phyloP scores from a whole-genome alignment of 2,797 vertebrate genomes.

The Clarias platycephalus region DNA sequence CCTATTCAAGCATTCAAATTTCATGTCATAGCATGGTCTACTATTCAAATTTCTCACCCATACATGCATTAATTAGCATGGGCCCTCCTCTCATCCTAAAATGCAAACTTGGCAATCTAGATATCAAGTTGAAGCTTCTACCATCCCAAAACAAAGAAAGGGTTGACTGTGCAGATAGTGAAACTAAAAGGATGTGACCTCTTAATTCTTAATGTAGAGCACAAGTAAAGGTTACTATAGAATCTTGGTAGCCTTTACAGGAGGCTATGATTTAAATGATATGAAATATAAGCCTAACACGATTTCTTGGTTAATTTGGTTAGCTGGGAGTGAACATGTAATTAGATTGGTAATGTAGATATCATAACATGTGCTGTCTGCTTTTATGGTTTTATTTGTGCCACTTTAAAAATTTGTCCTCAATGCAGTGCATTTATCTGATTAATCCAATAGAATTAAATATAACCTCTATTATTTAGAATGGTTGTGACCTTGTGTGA shows the following conservation, averaged over 20 bases:
- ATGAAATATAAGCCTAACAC: not conserved
- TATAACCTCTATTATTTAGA: not conserved
- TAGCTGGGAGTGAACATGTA: not conserved
- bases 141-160: not conserved
- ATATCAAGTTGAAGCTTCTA: conserved; percentile 6
- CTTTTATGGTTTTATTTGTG: not conserved
- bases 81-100: not conserved
- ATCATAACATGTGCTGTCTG: not conserved
- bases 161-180: not conserved
- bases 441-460: conserved; percentile 1
- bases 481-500: not conserved
- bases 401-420: not conserved
- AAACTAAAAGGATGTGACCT: not conserved
- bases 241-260: not conserved
- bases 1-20: not conserved
- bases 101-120: conserved; percentile 8
- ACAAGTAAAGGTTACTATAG: not conserved
- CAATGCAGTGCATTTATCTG: not conserved
- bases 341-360: not conserved
- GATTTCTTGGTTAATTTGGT: not conserved
- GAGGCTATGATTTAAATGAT: not conserved
- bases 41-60: not conserved
- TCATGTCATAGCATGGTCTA: not conserved
- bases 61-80: not conserved
- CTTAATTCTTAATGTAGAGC: not conserved